Percentiles rank a stretch among this genome's conserved stretches.
Evolutionary conservation across 2,797 vertebrate species (phyloP).

Genomic region (Hylomyscus alleni): DNA sequence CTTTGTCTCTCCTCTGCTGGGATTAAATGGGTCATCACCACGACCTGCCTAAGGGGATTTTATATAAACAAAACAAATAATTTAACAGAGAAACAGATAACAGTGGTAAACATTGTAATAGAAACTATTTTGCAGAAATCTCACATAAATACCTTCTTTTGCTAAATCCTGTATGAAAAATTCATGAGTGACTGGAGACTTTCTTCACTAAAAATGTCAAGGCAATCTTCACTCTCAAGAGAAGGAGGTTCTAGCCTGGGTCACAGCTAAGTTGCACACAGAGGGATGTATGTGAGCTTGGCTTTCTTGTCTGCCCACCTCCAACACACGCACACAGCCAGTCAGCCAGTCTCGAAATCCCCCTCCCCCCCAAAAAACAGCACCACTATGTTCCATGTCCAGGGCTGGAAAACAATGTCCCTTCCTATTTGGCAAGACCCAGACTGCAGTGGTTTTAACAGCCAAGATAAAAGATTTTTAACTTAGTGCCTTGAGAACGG

Average conservation of each 20-base stretch:
- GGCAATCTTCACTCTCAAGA: conserved; percentile 64
- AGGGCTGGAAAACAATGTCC: conserved; percentile 75
- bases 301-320: conserved; percentile 26
- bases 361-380: background rate
- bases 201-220: conserved; percentile 71
- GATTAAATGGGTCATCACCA: background rate
- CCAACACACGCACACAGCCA: background rate
- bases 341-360: background rate
- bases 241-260: conserved; percentile 64
- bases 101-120: conserved; percentile 63
- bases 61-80: conserved; percentile 67
- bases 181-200: conserved; percentile 66
- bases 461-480: conserved; percentile 81
- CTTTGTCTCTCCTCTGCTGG: background rate
- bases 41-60: background rate
- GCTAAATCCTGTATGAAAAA: conserved; percentile 68
- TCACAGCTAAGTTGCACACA: conserved; percentile 56
- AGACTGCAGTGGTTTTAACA: conserved; percentile 80
- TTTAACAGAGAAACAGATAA: conserved; percentile 55
- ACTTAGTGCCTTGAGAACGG: conserved; percentile 75
- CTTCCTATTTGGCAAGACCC: conserved; percentile 77
- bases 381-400: conserved; percentile 59
- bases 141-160: conserved; percentile 69
- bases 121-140: conserved; percentile 60
- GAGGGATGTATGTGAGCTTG: conserved; percentile 60